Base-by-base conservation (phyloP, 2,113 vertebrate species). In the Brachypodius melanocephalos region DNA sequence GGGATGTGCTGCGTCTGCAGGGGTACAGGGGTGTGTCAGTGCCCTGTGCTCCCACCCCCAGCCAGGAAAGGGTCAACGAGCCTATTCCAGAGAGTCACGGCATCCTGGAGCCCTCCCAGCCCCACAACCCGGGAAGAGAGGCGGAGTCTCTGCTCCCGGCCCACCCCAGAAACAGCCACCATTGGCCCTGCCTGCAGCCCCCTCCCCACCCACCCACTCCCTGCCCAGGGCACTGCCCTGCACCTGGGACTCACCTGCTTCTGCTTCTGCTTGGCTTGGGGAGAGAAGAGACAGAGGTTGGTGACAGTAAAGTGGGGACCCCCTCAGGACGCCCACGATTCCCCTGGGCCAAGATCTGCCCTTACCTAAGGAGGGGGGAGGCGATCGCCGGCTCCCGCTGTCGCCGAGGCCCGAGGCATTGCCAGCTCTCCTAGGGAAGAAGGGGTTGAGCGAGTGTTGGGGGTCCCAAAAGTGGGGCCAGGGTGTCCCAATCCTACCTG, bases 231-330 rank as follows among this genome's bases (percentile, higher is more conserved):
- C 43, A 46, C n/a, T 12, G 63, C 61, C 43, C 89, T 71, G 89
- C 77, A 69, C 66, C 43, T 12, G 75, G 58, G 28, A 97, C 98
- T 97, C 98, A 99, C 99, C 99, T 99, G 99, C 95, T 99, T 99
- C 98, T 99, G 98, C 98, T 99, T 99, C 99, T 99, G 99, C 98
- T 99, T 99, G 96, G 99, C 99, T 99, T 99, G 98, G 97, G 98
- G 92, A 98, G 73, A 98, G 85, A 96, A 93, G 75, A 98, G 88
- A 94, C 88, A 95, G 46, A 89, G 28, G 63, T 97, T 95, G 96
- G 93, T 97, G 95, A 91, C 40, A 88, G 57, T 4, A 34, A 88
- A 32, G 22, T 7, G 42, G 17, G 32, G 17, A 18, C 10, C 6
- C 43, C n/a, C 29, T 16, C 1, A 0, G 29, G 26, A 14, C 8